phyloP scores from a whole-genome alignment of 1,140 invertebrate species.

The Drosophila ironensis region DNA sequence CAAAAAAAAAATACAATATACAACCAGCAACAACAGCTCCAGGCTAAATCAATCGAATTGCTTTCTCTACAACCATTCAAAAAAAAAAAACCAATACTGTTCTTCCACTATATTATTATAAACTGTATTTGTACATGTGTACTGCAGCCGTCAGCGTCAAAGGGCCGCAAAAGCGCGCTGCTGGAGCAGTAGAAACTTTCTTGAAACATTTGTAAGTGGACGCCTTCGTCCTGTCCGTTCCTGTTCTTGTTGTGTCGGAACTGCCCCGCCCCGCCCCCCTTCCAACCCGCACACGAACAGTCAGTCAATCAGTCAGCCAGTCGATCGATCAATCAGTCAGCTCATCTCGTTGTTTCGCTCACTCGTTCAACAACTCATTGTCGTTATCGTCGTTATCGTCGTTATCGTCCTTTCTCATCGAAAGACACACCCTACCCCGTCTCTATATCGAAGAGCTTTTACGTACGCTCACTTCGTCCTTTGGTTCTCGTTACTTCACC shows the following conservation, averaged over 20 bases:
- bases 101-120: constrained; percentile 79
- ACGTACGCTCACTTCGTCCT: constrained; percentile 32
- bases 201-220: constrained; percentile 82
- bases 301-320: constrained; percentile 2
- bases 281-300: constrained; percentile 8
- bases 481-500: constrained; percentile 21
- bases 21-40: constrained; percentile 22
- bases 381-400: constrained; percentile 9
- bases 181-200: constrained; percentile 80
- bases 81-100: constrained; percentile 54
- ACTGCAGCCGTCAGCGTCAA: constrained; percentile 79
- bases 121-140: constrained; percentile 74
- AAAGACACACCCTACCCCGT: constrained; percentile 3
- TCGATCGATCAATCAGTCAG: constrained; percentile 15
- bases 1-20: constrained; percentile 34
- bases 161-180: constrained; percentile 76
- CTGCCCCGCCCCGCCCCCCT: constrained; percentile 1
- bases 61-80: constrained; percentile 72
- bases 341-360: constrained; percentile 37
- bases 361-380: too few relatives aligned
- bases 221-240: constrained; percentile 31
- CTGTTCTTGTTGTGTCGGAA: constrained; percentile 45
- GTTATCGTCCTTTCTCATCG: constrained; percentile 13
- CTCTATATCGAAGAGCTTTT: constrained; percentile 17
- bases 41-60: constrained; percentile 67